These are phyloP conservation scores for Daboia siamensis DNA, from an alignment of 2,113 vertebrate species.

Conservation along the genomic window DNA sequence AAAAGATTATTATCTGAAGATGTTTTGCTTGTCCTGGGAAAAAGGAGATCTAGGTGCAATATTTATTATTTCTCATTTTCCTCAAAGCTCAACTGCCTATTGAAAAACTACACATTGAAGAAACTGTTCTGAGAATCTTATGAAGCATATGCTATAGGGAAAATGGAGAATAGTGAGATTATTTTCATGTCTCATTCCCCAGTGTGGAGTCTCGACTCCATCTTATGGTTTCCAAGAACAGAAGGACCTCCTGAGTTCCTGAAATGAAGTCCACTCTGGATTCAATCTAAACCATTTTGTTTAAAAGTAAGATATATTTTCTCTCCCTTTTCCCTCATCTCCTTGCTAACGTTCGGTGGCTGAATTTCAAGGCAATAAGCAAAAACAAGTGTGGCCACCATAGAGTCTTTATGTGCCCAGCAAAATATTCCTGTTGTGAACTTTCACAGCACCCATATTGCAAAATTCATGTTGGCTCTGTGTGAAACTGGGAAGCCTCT, in stretches of 20 bases:
- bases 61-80: not conserved
- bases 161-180: not conserved
- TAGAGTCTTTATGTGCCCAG: not conserved
- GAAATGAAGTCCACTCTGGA: not conserved
- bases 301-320: not conserved
- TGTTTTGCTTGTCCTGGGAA: not conserved
- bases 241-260: not conserved
- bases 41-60: not conserved
- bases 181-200: not conserved
- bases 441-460: not conserved
- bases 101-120: not conserved
- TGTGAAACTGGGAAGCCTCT: not conserved
- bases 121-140: not conserved
- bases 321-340: not conserved
- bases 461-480: constrained; percentile 9
- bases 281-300: not conserved
- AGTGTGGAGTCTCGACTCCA: not conserved
- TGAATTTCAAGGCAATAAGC: not conserved
- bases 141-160: not conserved
- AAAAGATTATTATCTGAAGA: not conserved
- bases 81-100: not conserved
- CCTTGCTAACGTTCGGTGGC: not conserved
- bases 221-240: not conserved
- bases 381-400: not conserved
- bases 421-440: not conserved